These are phyloP conservation scores for Trissolcus japonicus DNA, from an alignment of 2,888 invertebrate genomes.

Conservation along the genomic window DNA sequence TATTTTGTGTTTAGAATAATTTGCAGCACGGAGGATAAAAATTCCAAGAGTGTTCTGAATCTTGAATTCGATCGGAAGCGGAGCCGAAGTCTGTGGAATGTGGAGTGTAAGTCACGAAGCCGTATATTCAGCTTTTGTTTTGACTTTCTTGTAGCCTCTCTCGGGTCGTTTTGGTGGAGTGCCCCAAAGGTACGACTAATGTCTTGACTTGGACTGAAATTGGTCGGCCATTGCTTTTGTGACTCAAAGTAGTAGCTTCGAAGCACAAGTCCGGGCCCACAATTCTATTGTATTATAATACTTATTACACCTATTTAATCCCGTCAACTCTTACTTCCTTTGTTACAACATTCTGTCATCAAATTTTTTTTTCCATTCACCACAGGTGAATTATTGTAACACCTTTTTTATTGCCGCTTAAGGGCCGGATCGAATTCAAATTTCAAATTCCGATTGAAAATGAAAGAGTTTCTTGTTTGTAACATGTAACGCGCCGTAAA, in stretches of 20 bases:
- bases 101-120: conserved; percentile 63
- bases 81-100: conserved; percentile 60
- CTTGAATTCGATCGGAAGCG: conserved; percentile 54
- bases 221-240: conserved; percentile 38
- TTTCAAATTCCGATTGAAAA: no score
- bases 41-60: conserved; percentile 51
- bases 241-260: conserved; percentile 33
- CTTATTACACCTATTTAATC: conserved; percentile 20
- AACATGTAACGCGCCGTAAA: neutral
- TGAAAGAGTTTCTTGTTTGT: no score
- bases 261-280: conserved; percentile 27
- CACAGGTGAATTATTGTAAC: conserved; percentile 8
- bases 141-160: conserved; percentile 60
- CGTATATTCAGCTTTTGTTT: conserved; percentile 68
- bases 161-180: conserved; percentile 43
- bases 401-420: conserved; percentile 2
- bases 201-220: conserved; percentile 37
- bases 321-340: conserved; percentile 50
- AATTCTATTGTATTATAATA: conserved; percentile 51
- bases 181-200: conserved; percentile 30
- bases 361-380: neutral
- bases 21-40: conserved; percentile 39
- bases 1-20: conserved; percentile 9
- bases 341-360: conserved; percentile 69
- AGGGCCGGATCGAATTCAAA: neutral